Percentiles rank a stretch among this genome's conserved stretches.
phyloP scores from a whole-genome alignment of 2,797 vertebrate genomes.

The Phrynocephalus vlangalii region DNA sequence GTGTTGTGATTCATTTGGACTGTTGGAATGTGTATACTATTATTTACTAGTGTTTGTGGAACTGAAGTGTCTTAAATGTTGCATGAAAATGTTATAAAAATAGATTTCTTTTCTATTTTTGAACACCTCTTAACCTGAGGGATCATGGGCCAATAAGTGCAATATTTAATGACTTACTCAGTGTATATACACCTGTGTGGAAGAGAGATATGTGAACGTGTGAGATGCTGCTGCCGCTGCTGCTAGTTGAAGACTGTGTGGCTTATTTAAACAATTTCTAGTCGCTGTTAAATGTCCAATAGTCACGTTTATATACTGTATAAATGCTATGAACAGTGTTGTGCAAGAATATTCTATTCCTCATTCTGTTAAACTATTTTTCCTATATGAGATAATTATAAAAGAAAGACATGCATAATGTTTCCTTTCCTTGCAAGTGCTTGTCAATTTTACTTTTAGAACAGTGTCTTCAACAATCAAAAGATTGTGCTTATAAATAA shows the following conservation, averaged over 20 bases:
- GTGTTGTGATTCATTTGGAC: conserved; percentile 73
- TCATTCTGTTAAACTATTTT: conserved; percentile 70
- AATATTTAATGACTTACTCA: conserved; percentile 96
- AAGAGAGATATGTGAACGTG: conserved; percentile 74
- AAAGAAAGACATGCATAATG: conserved; percentile 63
- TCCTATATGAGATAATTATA: conserved; percentile 60
- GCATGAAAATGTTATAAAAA: conserved; percentile 83
- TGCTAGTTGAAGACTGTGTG: conserved; percentile 70
- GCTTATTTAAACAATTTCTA: conserved; percentile 70
- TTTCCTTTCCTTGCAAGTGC: conserved; percentile 69
- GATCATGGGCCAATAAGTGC: conserved; percentile 98
- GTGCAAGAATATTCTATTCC: conserved; percentile 72
- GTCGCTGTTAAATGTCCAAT: conserved; percentile 70
- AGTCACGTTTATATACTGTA: conserved; percentile 70
- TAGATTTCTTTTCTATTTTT: conserved; percentile 87
- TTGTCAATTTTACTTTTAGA: conserved; percentile 75
- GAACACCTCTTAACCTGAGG: conserved; percentile 88
- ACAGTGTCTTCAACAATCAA: conserved; percentile 57
- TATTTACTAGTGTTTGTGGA: conserved; percentile 81
- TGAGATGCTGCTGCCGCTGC: conserved; percentile 67
- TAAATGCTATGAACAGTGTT: conserved; percentile 67
- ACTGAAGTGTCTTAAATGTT: conserved; percentile 82
- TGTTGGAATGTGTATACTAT: conserved; percentile 82
- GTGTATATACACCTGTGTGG: conserved; percentile 91
- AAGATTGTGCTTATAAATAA: conserved; percentile 53